Percentiles rank a stretch among this genome's conserved stretches.
Evolutionary conservation across 1,140 invertebrate species (phyloP).

Genomic region (Panulirus ornatus): DNA sequence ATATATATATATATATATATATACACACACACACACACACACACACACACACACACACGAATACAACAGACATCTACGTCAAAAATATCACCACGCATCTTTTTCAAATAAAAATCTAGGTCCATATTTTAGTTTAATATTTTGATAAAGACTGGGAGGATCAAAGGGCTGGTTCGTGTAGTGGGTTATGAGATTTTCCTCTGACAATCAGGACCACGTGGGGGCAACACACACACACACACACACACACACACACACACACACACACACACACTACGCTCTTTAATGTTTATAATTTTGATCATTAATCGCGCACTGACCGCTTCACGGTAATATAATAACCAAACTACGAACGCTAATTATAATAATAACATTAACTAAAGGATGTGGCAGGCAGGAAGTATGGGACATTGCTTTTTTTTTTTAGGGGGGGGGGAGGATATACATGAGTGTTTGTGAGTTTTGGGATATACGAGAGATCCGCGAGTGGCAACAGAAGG

Average conservation of each 20-base stretch:
- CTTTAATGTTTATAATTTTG: no score
- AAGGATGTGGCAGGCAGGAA: no score
- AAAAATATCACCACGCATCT: background rate
- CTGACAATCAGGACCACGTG: slow-evolving; percentile 31
- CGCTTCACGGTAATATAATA: no score
- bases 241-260: background rate
- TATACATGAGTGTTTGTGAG: no score
- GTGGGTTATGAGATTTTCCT: slow-evolving; percentile 59
- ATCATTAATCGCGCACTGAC: slow-evolving; percentile 16
- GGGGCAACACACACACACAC: background rate
- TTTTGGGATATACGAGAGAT: no score
- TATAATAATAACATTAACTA: no score
- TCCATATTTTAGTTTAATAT: slow-evolving; percentile 63
- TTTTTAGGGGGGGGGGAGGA: no score
- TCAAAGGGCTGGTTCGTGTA: slow-evolving; percentile 20
- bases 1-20: background rate
- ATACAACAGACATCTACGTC: background rate
- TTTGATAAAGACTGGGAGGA: slow-evolving; percentile 50
- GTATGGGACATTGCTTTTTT: no score
- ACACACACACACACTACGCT: background rate
- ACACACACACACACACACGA: background rate
- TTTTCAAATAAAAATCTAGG: background rate
- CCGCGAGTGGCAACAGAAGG: background rate
- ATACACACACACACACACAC: background rate
- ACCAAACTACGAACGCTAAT: no score